Evolutionary conservation across 2,797 vertebrate species (phyloP).

Genomic region (Microctenopoma lineatum): DNA sequence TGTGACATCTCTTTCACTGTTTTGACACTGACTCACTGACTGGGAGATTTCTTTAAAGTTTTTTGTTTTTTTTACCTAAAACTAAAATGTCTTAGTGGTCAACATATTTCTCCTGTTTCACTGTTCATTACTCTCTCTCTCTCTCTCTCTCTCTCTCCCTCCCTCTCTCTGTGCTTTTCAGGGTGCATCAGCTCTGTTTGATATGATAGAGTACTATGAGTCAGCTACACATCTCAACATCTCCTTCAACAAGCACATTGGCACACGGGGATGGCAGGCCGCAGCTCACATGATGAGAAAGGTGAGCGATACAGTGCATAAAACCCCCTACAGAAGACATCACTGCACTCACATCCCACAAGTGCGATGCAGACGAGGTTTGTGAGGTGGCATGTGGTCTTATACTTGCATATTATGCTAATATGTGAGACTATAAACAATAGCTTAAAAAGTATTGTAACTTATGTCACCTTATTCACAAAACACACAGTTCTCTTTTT

Average conservation of each 20-base stretch:
- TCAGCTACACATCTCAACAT: constrained; percentile 97
- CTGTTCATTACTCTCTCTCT: not conserved
- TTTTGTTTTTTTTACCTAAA: not conserved
- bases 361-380: no score
- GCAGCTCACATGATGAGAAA: constrained; percentile 98
- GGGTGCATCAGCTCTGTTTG: constrained; percentile 94
- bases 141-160: not conserved
- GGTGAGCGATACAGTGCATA: constrained; percentile 77
- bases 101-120: not conserved
- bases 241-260: constrained; percentile 97
- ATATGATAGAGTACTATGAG: constrained; percentile 98
- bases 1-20: constrained; percentile 4
- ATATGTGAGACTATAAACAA: no score
- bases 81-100: not conserved
- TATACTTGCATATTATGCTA: no score
- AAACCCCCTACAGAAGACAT: not conserved
- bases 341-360: no score
- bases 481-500: no score
- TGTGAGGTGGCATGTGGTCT: no score
- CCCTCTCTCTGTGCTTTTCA: constrained; percentile 51
- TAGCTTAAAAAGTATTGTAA: no score
- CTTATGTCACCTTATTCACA: no score
- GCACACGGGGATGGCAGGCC: constrained; percentile 95
- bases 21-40: not conserved
- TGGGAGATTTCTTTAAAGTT: constrained; percentile 10